Conservation (phyloP, 2,888 invertebrate species). For the Leptopilina drosophilae region DNA sequence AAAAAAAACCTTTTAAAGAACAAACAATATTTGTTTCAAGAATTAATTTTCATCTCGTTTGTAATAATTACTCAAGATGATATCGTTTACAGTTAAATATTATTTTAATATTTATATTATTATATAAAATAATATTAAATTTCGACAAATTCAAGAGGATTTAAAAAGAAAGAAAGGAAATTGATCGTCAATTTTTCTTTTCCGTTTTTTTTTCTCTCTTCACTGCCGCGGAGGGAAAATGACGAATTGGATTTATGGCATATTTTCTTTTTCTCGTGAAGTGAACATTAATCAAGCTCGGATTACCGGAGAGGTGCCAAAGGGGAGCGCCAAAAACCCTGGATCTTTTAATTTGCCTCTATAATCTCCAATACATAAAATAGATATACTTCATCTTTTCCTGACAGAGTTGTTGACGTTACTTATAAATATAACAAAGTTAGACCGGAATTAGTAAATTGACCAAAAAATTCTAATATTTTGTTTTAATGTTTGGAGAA, state of each 20-base stretch:
- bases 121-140: neutral
- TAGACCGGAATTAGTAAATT: neutral
- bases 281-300: slow-evolving; percentile 37
- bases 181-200: slow-evolving; percentile 4
- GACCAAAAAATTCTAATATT: too few relatives aligned
- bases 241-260: slow-evolving; percentile 36
- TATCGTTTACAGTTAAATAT: too few relatives aligned
- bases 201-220: neutral
- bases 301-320: slow-evolving; percentile 31
- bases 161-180: neutral
- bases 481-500: too few relatives aligned
- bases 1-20: too few relatives aligned
- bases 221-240: neutral
- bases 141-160: slow-evolving; percentile 7
- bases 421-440: neutral
- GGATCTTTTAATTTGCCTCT: slow-evolving; percentile 33
- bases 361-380: slow-evolving; percentile 15
- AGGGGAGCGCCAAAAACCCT: slow-evolving; percentile 12
- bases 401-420: neutral
- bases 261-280: slow-evolving; percentile 16
- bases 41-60: too few relatives aligned
- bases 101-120: too few relatives aligned
- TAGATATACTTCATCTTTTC: slow-evolving; percentile 14
- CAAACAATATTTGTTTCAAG: too few relatives aligned
- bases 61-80: too few relatives aligned